Percentiles rank a stretch among this genome's conserved stretches.
Conservation (phyloP, 2,888 invertebrate genomes). For the Athripsodes cinereus region DNA sequence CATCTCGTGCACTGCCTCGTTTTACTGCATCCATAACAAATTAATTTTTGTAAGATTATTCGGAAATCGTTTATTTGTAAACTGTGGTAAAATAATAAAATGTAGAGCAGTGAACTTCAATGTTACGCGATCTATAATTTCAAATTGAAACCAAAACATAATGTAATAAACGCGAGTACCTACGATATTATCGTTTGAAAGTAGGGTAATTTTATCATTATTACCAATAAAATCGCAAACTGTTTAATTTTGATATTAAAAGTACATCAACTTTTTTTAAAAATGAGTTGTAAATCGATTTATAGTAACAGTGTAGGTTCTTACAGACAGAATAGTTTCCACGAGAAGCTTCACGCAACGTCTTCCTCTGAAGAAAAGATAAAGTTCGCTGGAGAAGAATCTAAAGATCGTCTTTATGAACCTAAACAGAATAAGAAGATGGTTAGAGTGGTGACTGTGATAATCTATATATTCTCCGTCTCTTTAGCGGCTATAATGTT, state of each 20-base stretch:
- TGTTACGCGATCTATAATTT: neutral
- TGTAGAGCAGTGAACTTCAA: neutral
- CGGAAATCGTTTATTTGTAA: neutral
- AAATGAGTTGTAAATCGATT: constrained; percentile 54
- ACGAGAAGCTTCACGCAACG: constrained; percentile 29
- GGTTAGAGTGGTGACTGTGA: constrained; percentile 85
- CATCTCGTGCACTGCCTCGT: neutral
- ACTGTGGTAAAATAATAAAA: neutral
- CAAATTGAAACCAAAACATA: too few relatives aligned
- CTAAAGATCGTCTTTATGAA: constrained; percentile 68
- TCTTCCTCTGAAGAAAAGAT: constrained; percentile 50
- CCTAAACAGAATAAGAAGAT: constrained; percentile 82
- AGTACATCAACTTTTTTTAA: constrained; percentile 11
- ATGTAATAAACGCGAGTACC: too few relatives aligned
- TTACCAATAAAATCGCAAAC: too few relatives aligned
- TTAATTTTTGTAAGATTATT: neutral
- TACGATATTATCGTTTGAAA: too few relatives aligned
- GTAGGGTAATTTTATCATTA: too few relatives aligned
- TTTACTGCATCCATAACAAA: neutral
- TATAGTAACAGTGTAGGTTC: constrained; percentile 50
- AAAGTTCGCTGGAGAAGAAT: constrained; percentile 59
- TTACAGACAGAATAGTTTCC: constrained; percentile 33
- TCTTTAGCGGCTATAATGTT: constrained; percentile 91
- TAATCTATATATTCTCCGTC: constrained; percentile 90
- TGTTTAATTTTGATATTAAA: too few relatives aligned